Conservation (phyloP, 2,888 invertebrate species). For the Empis livida region DNA sequence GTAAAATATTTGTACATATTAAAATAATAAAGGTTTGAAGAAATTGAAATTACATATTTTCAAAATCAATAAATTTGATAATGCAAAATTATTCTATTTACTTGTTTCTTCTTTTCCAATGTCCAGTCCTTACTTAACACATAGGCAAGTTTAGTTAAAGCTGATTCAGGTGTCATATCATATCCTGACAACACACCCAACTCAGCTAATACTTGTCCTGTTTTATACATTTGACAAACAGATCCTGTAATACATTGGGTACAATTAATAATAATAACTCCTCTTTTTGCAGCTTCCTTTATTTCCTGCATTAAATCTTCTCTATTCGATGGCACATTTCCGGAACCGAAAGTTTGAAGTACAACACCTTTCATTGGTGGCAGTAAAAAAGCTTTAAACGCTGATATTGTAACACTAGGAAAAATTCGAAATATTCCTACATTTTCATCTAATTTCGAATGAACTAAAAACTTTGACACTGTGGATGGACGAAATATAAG, state of each 20-base stretch:
- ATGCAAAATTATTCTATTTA: too few species aligned
- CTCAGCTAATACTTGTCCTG: slow-evolving; percentile 50
- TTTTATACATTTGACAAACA: slow-evolving; percentile 70
- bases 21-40: too few species aligned
- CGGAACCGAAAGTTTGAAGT: slow-evolving; percentile 84
- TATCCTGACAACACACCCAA: slow-evolving; percentile 29
- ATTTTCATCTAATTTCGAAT: slow-evolving; percentile 62
- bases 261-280: slow-evolving; percentile 80
- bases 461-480: slow-evolving; percentile 55
- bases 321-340: slow-evolving; percentile 80
- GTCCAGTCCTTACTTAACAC: slow-evolving; percentile 67
- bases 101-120: slow-evolving; percentile 49
- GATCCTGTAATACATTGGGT: slow-evolving; percentile 80
- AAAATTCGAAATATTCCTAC: slow-evolving; percentile 80
- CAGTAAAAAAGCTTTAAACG: slow-evolving; percentile 56
- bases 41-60: too few species aligned
- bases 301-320: slow-evolving; percentile 65
- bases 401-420: slow-evolving; percentile 75
- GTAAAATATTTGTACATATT: too few species aligned
- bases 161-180: slow-evolving; percentile 74
- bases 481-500: slow-evolving; percentile 46
- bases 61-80: too few species aligned
- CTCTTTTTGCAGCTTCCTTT: slow-evolving; percentile 53
- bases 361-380: slow-evolving; percentile 73
- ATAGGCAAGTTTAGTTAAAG: slow-evolving; percentile 80